These are phyloP conservation scores for Pseudochaenichthys georgianus DNA, from an alignment of 2,797 vertebrate genomes.

Conservation along the genomic window DNA sequence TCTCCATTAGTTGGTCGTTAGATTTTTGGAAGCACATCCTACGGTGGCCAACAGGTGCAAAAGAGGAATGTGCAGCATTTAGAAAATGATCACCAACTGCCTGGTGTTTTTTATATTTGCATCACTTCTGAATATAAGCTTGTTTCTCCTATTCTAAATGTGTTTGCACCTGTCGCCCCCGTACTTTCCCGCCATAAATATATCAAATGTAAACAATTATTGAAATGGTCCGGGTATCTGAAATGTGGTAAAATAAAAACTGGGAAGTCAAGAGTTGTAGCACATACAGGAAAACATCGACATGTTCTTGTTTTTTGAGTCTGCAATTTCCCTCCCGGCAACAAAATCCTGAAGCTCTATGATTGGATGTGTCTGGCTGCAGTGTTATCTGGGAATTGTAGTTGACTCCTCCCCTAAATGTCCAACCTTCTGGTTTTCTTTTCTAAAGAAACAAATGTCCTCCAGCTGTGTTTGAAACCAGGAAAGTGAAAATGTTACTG, in stretches of 20 bases:
- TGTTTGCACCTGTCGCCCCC: too few relatives aligned
- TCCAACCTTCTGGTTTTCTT: not conserved
- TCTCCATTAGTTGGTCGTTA: not conserved
- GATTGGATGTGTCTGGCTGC: conserved; percentile 22
- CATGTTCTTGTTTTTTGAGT: not conserved
- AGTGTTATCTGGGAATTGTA: conserved; percentile 30
- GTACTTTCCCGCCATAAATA: too few relatives aligned
- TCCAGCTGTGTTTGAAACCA: not conserved
- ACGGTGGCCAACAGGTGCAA: too few relatives aligned
- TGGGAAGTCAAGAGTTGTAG: not conserved
- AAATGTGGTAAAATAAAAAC: not conserved
- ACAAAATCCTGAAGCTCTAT: not conserved
- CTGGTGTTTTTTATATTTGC: too few relatives aligned
- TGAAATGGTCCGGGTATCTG: too few relatives aligned
- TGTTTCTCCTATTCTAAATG: too few relatives aligned
- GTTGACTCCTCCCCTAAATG: not conserved
- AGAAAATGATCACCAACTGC: too few relatives aligned
- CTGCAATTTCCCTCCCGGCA: not conserved
- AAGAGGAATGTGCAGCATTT: too few relatives aligned
- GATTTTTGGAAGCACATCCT: conserved; percentile 8
- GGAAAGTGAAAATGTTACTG: not conserved
- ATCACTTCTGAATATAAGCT: too few relatives aligned
- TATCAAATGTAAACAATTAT: too few relatives aligned
- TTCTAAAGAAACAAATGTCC: not conserved
- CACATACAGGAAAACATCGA: not conserved